A percentile compares a stretch with the other conserved stretches of the same genome.
phyloP scores from a whole-genome alignment of 2,113 vertebrate genomes.

The Sprattus sprattus region DNA sequence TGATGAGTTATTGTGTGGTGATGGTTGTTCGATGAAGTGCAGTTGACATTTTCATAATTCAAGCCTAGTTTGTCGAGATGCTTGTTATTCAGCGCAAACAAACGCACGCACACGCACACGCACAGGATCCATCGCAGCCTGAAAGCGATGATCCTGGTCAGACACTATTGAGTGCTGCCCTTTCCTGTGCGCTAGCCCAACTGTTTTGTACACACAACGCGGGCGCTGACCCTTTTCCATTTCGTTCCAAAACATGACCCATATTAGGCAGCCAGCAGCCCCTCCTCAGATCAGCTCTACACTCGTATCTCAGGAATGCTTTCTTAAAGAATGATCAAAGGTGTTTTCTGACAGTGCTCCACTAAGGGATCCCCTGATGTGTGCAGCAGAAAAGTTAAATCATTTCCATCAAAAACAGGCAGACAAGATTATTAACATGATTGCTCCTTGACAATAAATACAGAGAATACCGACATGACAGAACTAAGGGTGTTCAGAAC shows the following conservation, averaged over 20 bases:
- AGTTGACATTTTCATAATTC: not conserved
- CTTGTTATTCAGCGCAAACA: not conserved
- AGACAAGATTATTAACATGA: not conserved
- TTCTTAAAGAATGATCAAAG: not conserved
- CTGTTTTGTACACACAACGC: slow-evolving; percentile 14
- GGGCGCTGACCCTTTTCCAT: not conserved
- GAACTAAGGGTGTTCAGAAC: not conserved
- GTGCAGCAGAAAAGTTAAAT: not conserved
- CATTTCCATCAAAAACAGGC: not conserved
- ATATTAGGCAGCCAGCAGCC: not conserved
- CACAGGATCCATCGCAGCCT: not conserved
- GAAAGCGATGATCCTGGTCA: not conserved
- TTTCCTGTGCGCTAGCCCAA: not conserved
- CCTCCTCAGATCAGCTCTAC: not conserved
- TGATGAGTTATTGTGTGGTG: not conserved
- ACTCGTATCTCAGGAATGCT: not conserved
- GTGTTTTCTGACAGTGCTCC: not conserved
- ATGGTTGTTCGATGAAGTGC: not conserved
- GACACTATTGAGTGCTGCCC: not conserved
- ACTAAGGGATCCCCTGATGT: not conserved
- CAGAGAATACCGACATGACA: not conserved
- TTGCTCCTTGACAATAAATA: not conserved
- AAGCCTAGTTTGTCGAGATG: not conserved
- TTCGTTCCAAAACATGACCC: not conserved
- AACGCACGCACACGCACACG: not conserved